Evolutionary conservation across 2,113 vertebrate genomes (phyloP), one percentile per base, ranked within the genome.

Genomic region (Carassius gibelio): DNA sequence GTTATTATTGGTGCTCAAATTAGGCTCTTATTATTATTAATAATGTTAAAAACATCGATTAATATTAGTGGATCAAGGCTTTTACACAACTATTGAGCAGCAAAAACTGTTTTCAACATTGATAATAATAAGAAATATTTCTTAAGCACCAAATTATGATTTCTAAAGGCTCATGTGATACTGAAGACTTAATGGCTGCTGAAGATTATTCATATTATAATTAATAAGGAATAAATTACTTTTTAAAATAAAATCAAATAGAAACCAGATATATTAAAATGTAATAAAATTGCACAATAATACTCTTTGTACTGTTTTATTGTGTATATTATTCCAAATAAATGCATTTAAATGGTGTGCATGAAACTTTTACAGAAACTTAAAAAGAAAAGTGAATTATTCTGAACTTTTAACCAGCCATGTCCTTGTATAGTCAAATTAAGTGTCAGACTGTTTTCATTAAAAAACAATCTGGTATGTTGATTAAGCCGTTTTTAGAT

Each of bases 401-500:
- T n/a, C 2, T 21, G 9, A n/a, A 61, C 9, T 74, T 72, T 45
- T 45, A 38, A 45, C 69, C 38, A 5, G 38, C 38, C 19, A 9
- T 42, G 36, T 2, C n/a, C 19, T 38, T 26, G 26, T 19, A 38
- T 14, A 15, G 10, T 23, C 19, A 21, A 71, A 71, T 71, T 21
- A 71, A 71, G 34, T 11, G 19, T 75, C n/a, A 75, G 21, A 45
- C 42, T 48, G 13, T 23, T 38, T 42, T 62, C 13, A 79, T 55
- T 61, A 45, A 23, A 61, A 79, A 14, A 15, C 23, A 0, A 55
- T 57, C 14, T 36, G 21, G 19, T 21, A 59, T 38, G 8, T 61
- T 61, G n/a, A 61, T 38, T 78, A 61, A 78, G 19, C 19, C 55
- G 13, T 80, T 81, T 81, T 26, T 66, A 64, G 38, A 8, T 45